Evolutionary conservation across 2,113 vertebrate genomes (phyloP), one percentile per base, ranked within the genome.

Genomic region (Canis aureus): DNA sequence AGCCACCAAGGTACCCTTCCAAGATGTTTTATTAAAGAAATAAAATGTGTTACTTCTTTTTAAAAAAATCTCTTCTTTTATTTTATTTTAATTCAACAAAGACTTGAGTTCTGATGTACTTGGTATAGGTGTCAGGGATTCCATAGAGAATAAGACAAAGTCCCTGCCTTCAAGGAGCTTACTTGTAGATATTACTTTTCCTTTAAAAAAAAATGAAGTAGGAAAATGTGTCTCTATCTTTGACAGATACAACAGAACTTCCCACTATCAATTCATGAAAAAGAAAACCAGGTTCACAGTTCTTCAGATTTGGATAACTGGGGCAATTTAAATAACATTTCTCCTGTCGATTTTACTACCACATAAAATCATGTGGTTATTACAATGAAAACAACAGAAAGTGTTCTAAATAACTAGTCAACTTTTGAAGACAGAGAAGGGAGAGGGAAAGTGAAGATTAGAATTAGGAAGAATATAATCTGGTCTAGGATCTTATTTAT

Each of bases 291-390:
- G 96, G 67, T 86, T 87, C 87, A 91, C 12, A 86, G 43, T 88
- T 79, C 59, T 19, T 94, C 84, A 71, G 25, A 83, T 80, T 57
- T 83, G 67, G 76, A 83, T 32, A 85, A 92, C 55, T 23, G 38
- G 69, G 35, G 76, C 92, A 64, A 95, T 96, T 95, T 95, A 97
- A 96, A 74, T 80, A 92, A 55, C 27, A 96, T 80, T 73, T 71
- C 38, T 94, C 76, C 51, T 82, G 27, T 71, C 43, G 38, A 94
- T 86, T 97, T 89, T 95, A 87, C 43, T 95, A 81, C 67, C 66
- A 38, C 51, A 89, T 89, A 62, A 90, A 95, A 92, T 16, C 84
- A 78, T 6, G 49, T 78, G 38, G 32, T 84, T 85, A 89, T 81
- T 62, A 84, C 16, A 90, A 71, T 66, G 51, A 96, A 81, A 95